These are phyloP conservation scores for Nomada flava DNA, from an alignment of 2,888 invertebrate genomes.

Conservation along the genomic window DNA sequence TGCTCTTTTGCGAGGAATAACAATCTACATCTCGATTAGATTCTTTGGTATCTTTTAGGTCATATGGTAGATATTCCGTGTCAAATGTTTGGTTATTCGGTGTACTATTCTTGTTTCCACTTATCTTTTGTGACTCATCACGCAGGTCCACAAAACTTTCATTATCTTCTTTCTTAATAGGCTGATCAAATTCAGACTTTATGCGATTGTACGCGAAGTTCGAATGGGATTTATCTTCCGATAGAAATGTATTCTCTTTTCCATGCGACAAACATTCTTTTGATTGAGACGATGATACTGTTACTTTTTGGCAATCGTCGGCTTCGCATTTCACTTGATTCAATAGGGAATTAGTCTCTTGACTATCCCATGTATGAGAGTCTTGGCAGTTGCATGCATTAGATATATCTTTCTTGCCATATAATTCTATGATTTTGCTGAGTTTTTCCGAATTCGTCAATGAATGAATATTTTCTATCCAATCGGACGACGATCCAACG, in stretches of 20 bases:
- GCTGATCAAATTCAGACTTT: constrained; percentile 40
- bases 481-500: constrained; percentile 31
- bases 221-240: constrained; percentile 33
- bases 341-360: constrained; percentile 4
- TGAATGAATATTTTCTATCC: constrained; percentile 31
- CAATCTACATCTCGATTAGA: constrained; percentile 18
- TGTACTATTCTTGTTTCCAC: constrained; percentile 8
- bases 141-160: constrained; percentile 19
- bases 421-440: constrained; percentile 41
- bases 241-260: constrained; percentile 23
- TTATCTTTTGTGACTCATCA: constrained; percentile 25
- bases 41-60: constrained; percentile 24
- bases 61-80: constrained; percentile 15
- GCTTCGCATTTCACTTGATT: constrained; percentile 17
- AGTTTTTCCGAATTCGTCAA: constrained; percentile 42
- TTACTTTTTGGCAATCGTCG: constrained; percentile 18
- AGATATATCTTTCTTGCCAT: constrained; percentile 27
- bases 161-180: constrained; percentile 23
- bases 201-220: constrained; percentile 16
- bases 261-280: constrained; percentile 12
- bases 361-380: constrained; percentile 11
- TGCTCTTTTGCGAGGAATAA: constrained; percentile 18
- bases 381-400: constrained; percentile 35
- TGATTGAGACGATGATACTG: constrained; percentile 37
- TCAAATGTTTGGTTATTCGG: constrained; percentile 29